These are phyloP conservation scores for Drosophila multiciliata DNA, from an alignment of 2,888 invertebrate genomes.

Conservation along the genomic window DNA sequence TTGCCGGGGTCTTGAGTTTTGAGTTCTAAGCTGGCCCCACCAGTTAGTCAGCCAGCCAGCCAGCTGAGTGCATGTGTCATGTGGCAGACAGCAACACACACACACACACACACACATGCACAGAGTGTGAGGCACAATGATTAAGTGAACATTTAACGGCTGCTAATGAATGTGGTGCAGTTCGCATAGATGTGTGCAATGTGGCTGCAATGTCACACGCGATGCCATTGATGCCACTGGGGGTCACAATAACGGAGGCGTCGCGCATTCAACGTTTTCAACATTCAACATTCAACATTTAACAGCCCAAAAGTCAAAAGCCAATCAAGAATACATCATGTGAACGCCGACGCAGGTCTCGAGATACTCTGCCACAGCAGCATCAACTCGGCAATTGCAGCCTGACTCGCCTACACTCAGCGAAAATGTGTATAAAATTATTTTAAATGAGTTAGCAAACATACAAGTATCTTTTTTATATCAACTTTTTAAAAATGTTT, in stretches of 20 bases:
- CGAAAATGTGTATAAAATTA: background rate
- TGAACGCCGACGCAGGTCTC: constrained; percentile 37
- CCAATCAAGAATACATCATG: constrained; percentile 59
- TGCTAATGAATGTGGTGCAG: constrained; percentile 79
- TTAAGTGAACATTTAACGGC: constrained; percentile 79
- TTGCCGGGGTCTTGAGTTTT: constrained; percentile 44
- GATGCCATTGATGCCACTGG: constrained; percentile 63
- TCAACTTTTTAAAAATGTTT: background rate
- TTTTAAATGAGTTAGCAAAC: background rate
- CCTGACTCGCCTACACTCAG: constrained; percentile 21
- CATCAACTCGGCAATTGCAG: constrained; percentile 46
- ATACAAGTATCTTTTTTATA: background rate
- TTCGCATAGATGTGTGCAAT: constrained; percentile 50
- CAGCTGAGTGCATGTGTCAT: constrained; percentile 52
- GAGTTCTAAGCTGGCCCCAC: constrained; percentile 49
- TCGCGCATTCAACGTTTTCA: constrained; percentile 20
- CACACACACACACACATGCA: background rate
- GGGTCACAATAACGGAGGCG: constrained; percentile 73
- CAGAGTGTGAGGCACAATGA: constrained; percentile 53
- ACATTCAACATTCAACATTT: constrained; percentile 3
- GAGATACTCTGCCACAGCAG: constrained; percentile 25
- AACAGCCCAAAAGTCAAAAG: constrained; percentile 30
- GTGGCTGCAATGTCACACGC: constrained; percentile 74
- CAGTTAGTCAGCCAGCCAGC: constrained; percentile 9
- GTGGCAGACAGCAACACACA: constrained; percentile 22